Conservation (phyloP, 2,888 invertebrate species). For the Nipponacmea schrenckii region DNA sequence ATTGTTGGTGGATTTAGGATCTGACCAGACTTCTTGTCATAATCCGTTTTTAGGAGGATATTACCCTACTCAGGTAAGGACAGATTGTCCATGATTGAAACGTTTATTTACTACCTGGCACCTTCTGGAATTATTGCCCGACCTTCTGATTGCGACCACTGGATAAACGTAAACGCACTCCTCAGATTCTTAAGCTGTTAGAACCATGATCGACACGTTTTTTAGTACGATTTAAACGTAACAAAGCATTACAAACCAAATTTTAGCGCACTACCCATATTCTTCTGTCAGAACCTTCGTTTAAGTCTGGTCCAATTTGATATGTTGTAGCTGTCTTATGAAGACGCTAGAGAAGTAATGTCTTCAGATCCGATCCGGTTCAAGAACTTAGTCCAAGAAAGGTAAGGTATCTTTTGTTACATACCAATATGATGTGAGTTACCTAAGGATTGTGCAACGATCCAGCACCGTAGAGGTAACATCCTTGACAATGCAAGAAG, state of each 20-base stretch:
- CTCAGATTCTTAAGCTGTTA: no score
- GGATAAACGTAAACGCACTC: no score
- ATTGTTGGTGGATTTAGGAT: conserved; percentile 73
- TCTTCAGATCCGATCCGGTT: conserved; percentile 70
- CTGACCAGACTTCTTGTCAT: conserved; percentile 75
- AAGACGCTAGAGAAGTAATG: conserved; percentile 71
- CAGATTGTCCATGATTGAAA: no score
- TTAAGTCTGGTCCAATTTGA: no score
- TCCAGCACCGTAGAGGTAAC: no score
- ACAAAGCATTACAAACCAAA: no score
- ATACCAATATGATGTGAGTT: not conserved
- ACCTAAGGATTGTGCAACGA: no score
- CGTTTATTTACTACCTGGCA: not conserved
- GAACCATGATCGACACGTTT: no score
- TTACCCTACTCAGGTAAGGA: conserved; percentile 71
- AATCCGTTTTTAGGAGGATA: conserved; percentile 74
- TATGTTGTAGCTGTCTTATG: conserved; percentile 62
- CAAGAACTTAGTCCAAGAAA: conserved; percentile 71
- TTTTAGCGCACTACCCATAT: no score
- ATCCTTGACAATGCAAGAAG: no score
- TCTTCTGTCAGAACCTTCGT: no score
- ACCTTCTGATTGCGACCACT: not conserved
- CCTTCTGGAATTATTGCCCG: not conserved
- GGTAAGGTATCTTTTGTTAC: conserved; percentile 57
- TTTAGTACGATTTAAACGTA: no score